A percentile compares a stretch with the other conserved stretches of the same genome.
Conservation (phyloP, 2,797 vertebrate genomes). For the Squalus acanthias region DNA sequence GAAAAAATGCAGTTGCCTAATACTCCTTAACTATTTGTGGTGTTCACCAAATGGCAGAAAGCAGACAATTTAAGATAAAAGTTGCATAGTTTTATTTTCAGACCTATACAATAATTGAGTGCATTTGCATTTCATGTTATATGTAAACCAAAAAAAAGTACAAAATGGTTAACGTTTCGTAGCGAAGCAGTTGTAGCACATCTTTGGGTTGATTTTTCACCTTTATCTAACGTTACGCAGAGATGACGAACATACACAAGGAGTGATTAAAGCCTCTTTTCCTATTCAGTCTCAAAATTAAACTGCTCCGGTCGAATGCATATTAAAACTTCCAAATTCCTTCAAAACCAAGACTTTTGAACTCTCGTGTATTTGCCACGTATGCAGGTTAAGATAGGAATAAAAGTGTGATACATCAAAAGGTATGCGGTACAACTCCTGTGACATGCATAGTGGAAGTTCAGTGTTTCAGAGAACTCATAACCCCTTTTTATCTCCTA, state of each 20-base stretch:
- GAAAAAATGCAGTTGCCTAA: conserved; percentile 47
- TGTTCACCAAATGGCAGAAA: conserved; percentile 52
- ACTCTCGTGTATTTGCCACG: conserved; percentile 14
- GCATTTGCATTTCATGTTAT: conserved; percentile 51
- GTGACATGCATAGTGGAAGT: conserved; percentile 36
- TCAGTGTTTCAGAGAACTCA: conserved; percentile 36
- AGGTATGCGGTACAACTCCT: conserved; percentile 25
- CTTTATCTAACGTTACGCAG: conserved; percentile 6
- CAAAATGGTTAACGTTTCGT: conserved; percentile 46
- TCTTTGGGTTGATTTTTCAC: conserved; percentile 45
- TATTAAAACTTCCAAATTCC: conserved; percentile 19
- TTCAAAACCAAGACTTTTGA: conserved; percentile 8
- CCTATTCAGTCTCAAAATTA: conserved; percentile 10
- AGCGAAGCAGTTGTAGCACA: conserved; percentile 47
- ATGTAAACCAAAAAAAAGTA: conserved; percentile 54
- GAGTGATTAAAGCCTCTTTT: background rate
- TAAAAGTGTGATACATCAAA: conserved; percentile 34
- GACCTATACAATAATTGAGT: conserved; percentile 59
- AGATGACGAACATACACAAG: conserved; percentile 27
- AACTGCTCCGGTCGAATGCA: background rate
- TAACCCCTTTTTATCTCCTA: conserved; percentile 23
- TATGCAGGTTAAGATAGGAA: conserved; percentile 31
- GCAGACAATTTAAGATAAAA: conserved; percentile 61
- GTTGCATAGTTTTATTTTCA: conserved; percentile 58
- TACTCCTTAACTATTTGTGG: conserved; percentile 22